A percentile compares a stretch with the other conserved stretches of the same genome.
Evolutionary conservation across 64 coral and sea anemone species (phyloP).

Genomic region (Platygyra sinensis): DNA sequence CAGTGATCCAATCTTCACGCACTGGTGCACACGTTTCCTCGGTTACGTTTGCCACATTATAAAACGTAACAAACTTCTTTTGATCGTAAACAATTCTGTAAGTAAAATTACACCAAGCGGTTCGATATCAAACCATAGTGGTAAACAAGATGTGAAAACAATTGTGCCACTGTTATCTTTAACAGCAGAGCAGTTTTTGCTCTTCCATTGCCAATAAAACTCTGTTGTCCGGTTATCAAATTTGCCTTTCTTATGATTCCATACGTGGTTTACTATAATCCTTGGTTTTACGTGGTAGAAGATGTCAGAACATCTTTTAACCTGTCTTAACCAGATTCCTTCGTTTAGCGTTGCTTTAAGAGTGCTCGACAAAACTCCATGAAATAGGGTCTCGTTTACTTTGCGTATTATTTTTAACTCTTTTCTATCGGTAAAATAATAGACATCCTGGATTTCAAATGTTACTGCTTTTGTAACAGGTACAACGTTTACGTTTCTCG

Average conservation of each 20-base stretch:
- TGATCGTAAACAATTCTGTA: slow-evolving; percentile 11
- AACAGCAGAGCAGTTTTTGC: not conserved
- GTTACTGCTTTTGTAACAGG: not conserved
- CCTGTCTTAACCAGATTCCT: not conserved
- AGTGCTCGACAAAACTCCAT: not conserved
- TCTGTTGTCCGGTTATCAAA: not conserved
- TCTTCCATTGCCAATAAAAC: not conserved
- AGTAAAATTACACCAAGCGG: slow-evolving; percentile 15
- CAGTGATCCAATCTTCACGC: not conserved
- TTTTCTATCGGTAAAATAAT: not conserved
- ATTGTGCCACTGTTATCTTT: not conserved
- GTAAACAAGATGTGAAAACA: not conserved
- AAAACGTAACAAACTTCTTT: not conserved
- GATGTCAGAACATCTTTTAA: not conserved
- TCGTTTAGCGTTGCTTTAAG: not conserved
- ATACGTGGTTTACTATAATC: not conserved
- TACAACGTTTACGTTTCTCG: not conserved
- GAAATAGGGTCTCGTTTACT: not conserved
- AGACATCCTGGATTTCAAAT: not conserved
- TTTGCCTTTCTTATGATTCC: not conserved
- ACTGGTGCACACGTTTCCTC: not conserved
- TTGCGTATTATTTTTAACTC: not conserved
- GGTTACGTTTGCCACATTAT: slow-evolving; percentile 2
- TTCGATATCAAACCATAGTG: not conserved
- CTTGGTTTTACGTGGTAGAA: not conserved